Base-by-base conservation (phyloP, 2,113 vertebrate genomes). In the Spheniscus mendiculus region DNA sequence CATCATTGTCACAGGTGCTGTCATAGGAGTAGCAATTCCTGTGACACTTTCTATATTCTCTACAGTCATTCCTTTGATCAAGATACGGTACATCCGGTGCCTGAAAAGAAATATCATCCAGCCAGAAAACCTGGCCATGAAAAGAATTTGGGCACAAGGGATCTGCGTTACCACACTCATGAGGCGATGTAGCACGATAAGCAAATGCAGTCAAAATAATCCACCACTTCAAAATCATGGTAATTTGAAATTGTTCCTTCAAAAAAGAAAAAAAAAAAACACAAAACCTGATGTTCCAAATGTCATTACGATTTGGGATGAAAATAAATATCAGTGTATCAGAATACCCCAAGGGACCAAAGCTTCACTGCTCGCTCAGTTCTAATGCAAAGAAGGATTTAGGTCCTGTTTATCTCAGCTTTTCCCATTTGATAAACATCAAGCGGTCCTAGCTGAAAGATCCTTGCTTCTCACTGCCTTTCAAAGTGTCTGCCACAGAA, bases 371-470 rank as follows among this genome's bases (percentile, higher is more conserved):
- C 15, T 87, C 83, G 59, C 79, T 94, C 73, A 65, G 11, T 76
- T 83, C 45, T 58, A 83, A 87, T 14, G 53, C 26, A 93, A 96
- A 73, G 23, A 69, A 53, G 62, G 23, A 70, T 42, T 80, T 15
- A 19, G 36, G 29, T 82, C 21, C 45, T 65, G 49, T 62, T 97
- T 96, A 93, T 96, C 94, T 96, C 87, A 62, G 65, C 32, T 94
- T 53, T 96, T 89, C 38, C 53, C 45, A 26, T 65, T 90, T 87
- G 84, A 91, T 72, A 94, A 94, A 76, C n/a, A 77, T 79, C 70
- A 71, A 87, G 81, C 61, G 80, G 23, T 25, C n/a, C 27, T 18
- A 45, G 70, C 65, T 85, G 81, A 92, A 82, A 85, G 70, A 80
- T 42, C 40, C 26, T 84, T 69, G 30, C 21, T 85, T 87, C 58